Percentiles rank a stretch among this genome's conserved stretches.
Conservation (phyloP, 2,113 vertebrate genomes). For the Halcyon malimbica region DNA sequence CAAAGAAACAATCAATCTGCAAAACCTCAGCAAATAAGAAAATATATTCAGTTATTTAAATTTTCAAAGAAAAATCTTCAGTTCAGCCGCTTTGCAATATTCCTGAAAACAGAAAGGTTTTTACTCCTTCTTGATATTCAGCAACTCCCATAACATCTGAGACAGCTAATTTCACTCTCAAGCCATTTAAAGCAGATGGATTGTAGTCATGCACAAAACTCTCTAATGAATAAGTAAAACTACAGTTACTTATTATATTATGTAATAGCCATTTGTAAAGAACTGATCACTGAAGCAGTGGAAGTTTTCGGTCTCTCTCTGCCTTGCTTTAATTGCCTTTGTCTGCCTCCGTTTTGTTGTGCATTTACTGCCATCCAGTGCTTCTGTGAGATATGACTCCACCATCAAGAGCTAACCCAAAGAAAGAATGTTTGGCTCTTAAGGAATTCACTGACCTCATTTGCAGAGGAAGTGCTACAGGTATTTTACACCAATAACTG, state of each 20-base stretch:
- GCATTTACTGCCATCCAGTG: conserved; percentile 71
- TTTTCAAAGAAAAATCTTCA: conserved; percentile 48
- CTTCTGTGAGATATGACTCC: neutral
- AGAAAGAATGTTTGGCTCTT: neutral
- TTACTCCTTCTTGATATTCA: conserved; percentile 29
- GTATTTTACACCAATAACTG: neutral
- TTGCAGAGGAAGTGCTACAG: neutral
- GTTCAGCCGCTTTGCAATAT: conserved; percentile 30
- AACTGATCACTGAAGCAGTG: conserved; percentile 62
- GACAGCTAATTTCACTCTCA: conserved; percentile 70
- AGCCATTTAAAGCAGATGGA: conserved; percentile 71
- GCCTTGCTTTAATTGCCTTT: conserved; percentile 57
- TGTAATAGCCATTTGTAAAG: conserved; percentile 73
- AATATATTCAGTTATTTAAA: conserved; percentile 55
- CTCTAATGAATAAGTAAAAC: conserved; percentile 71
- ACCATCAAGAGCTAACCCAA: neutral
- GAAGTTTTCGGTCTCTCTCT: conserved; percentile 22
- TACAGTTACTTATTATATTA: conserved; percentile 72
- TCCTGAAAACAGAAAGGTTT: conserved; percentile 63
- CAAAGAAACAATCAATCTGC: conserved; percentile 40
- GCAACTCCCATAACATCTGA: conserved; percentile 60
- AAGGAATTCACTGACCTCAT: neutral
- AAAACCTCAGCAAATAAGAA: conserved; percentile 48
- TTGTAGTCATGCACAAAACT: conserved; percentile 69
- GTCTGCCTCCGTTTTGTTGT: neutral